A percentile compares a stretch with the other conserved stretches of the same genome.
These are phyloP conservation scores for Pollimyrus isidori DNA, from an alignment of 2,113 vertebrate species.

Conservation along the genomic window DNA sequence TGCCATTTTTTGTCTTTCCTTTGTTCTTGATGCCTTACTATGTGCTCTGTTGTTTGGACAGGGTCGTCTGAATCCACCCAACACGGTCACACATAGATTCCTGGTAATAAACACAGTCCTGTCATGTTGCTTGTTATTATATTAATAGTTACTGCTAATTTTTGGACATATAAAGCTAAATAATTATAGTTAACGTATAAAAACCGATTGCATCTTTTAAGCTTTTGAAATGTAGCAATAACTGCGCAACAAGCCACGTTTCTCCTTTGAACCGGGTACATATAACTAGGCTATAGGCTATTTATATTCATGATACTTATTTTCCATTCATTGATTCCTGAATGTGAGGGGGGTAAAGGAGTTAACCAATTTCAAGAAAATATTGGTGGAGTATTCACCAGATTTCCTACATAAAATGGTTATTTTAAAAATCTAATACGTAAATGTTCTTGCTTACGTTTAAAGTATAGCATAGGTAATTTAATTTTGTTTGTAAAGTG, in stretches of 20 bases:
- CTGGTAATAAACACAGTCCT: constrained; percentile 34
- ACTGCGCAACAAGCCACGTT: background rate
- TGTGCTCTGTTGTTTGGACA: constrained; percentile 25
- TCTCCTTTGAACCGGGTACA: background rate
- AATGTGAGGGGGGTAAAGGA: background rate
- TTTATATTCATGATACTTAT: background rate
- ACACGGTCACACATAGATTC: constrained; percentile 32
- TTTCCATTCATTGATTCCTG: background rate
- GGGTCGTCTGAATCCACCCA: constrained; percentile 27
- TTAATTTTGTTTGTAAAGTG: background rate
- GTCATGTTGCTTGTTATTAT: constrained; percentile 26
- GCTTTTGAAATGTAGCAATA: background rate
- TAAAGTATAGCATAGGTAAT: background rate
- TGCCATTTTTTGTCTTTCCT: constrained; percentile 18
- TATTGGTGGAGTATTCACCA: background rate
- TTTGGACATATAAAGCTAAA: constrained; percentile 25
- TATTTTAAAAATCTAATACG: background rate
- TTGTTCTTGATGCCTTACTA: constrained; percentile 32
- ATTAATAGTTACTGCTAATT: constrained; percentile 38
- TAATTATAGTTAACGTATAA: background rate
- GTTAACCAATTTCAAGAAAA: background rate
- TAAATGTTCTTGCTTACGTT: background rate
- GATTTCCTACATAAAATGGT: background rate
- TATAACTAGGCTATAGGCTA: background rate
- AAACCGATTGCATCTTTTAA: background rate